Base-by-base conservation (phyloP, 2,888 invertebrate species). In the Harpagoxenus sublaevis region DNA sequence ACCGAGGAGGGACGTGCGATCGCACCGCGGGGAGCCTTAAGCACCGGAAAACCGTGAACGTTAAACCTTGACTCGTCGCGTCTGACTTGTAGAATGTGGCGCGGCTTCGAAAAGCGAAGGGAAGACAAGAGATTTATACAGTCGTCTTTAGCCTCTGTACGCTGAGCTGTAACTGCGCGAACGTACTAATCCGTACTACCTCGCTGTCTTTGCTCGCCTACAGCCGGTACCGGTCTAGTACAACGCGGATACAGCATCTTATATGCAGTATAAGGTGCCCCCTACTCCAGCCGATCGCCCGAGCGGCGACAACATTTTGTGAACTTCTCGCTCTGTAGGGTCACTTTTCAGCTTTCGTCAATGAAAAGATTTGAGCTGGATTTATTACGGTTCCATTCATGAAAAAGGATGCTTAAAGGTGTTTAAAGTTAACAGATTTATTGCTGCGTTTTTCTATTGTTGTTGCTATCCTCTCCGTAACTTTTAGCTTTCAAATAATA, bases 181-280 rank as follows among this genome's bases (percentile, higher is more conserved):
- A 10, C 57, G 70, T 70, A 71, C 81, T 87, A 85, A 86, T 84
- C 68, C 66, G 86, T 68, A 66, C 48, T 77, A 74, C 71, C 66
- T 66, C 74, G 31, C 79, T 73, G 66, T 83, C 79, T 86, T 90
- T 85, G 65, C 86, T 83, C 89, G 90, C 89, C 88, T 89, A 92
- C 90, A 87, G 91, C 87, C 88, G 86, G 88, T 89, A 90, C 89
- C 82, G 90, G 87, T 91, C 92, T 92, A 92, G 86, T 84, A 89
- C 86, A 91, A 88, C 85, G 86, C 84, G 87, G 85, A 78, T 88
- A 86, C 91, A 89, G 89, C 91, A 91, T 93, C 93, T 92, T 91
- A 89, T 90, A 92, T 87, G 87, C 86, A 77, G 86, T 89, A 70
- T 79, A 86, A 89, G 88, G 89, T 88, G 88, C 79, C 84, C 92